phyloP scores from a whole-genome alignment of 2,888 invertebrate species.

The Clitarchus hookeri region DNA sequence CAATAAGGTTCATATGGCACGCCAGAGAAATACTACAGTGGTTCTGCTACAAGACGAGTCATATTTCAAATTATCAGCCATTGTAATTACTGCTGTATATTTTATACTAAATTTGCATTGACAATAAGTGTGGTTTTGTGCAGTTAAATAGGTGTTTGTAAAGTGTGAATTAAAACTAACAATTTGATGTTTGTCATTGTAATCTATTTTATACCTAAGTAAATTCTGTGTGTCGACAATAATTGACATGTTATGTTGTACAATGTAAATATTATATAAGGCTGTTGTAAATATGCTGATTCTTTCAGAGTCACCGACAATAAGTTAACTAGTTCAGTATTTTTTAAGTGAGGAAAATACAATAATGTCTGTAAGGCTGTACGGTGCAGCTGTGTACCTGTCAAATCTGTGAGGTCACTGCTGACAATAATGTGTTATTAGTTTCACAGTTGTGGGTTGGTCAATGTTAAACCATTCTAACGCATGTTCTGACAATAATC shows the following conservation, averaged over 20 bases:
- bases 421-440: neutral
- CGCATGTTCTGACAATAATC: neutral
- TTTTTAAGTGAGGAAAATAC: neutral
- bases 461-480: too few species aligned
- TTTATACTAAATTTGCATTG: neutral
- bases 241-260: neutral
- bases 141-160: neutral
- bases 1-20: too few species aligned
- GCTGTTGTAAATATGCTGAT: too few species aligned
- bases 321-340: neutral
- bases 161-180: neutral
- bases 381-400: neutral
- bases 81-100: neutral
- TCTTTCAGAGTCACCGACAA: neutral
- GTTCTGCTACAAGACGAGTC: too few species aligned
- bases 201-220: neutral
- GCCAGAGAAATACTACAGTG: too few species aligned
- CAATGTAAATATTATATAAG: neutral
- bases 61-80: neutral
- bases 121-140: neutral
- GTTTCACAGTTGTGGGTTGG: neutral
- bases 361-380: neutral
- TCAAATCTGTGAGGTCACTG: neutral
- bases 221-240: neutral
- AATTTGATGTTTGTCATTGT: neutral